These are phyloP conservation scores for Platysteira castanea DNA, from an alignment of 2,113 vertebrate species.

Conservation along the genomic window DNA sequence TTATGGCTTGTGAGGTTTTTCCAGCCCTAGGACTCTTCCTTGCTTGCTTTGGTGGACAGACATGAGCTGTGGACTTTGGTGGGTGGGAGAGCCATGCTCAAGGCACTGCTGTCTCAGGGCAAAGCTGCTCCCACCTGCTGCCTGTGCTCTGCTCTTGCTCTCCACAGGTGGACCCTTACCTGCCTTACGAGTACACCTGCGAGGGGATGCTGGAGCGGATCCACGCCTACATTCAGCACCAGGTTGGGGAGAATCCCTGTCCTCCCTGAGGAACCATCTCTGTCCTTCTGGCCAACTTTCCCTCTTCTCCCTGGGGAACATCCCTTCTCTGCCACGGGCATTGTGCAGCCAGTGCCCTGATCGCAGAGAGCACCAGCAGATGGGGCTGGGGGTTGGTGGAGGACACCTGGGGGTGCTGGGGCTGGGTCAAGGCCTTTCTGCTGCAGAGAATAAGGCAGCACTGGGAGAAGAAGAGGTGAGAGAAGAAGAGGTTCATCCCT, in stretches of 20 bases:
- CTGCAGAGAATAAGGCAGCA: not conserved
- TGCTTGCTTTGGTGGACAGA: not conserved
- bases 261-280: not conserved
- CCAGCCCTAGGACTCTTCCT: not conserved
- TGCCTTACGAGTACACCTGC: conserved; percentile 94
- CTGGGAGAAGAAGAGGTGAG: not conserved
- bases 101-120: not conserved
- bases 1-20: not conserved
- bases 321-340: not conserved
- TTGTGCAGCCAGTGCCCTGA: not conserved
- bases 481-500: not conserved
- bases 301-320: not conserved
- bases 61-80: accelerated
- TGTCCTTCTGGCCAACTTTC: not conserved
- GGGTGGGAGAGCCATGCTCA: not conserved
- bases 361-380: not conserved
- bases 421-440: not conserved
- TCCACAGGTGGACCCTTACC: conserved; percentile 89
- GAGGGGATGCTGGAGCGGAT: conserved; percentile 95
- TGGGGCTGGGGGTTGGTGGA: not conserved
- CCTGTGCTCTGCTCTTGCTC: not conserved
- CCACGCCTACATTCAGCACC: conserved; percentile 93
- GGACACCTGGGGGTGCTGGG: not conserved
- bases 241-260: conserved; percentile 73
- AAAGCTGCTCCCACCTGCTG: not conserved